Percentiles rank a stretch among this genome's conserved stretches.
phyloP scores from a whole-genome alignment of 2,888 invertebrate genomes.

The Lamproptera curius region DNA sequence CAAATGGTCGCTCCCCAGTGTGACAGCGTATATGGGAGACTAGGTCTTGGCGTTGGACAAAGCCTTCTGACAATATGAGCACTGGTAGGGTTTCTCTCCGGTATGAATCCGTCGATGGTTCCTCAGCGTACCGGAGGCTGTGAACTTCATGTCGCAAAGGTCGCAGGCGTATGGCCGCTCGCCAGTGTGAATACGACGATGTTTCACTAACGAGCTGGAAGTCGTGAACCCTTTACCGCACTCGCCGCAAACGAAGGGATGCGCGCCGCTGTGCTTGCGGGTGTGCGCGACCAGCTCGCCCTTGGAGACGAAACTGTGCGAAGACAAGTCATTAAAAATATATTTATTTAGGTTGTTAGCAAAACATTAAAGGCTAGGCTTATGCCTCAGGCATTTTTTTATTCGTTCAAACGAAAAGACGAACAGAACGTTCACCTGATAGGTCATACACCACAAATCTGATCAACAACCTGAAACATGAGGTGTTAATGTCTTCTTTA shows the following conservation, averaged over 20 bases:
- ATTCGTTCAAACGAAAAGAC: too few relatives aligned
- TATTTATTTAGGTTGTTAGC: too few relatives aligned
- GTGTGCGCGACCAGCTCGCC: conserved; percentile 76
- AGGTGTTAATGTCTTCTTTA: too few relatives aligned
- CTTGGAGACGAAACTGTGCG: conserved; percentile 64
- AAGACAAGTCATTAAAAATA: too few relatives aligned
- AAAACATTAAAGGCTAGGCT: too few relatives aligned
- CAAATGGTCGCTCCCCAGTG: conserved; percentile 67
- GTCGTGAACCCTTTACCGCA: conserved; percentile 78
- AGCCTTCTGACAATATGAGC: conserved; percentile 76
- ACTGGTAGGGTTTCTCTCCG: conserved; percentile 77
- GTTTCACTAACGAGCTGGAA: conserved; percentile 77
- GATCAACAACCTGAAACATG: too few relatives aligned
- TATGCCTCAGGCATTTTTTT: too few relatives aligned
- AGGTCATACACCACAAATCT: too few relatives aligned
- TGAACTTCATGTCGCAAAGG: conserved; percentile 75
- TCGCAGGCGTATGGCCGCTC: conserved; percentile 79
- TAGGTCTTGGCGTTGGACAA: conserved; percentile 78
- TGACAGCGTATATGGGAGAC: conserved; percentile 76
- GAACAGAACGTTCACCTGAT: too few relatives aligned
- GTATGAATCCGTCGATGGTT: conserved; percentile 79
- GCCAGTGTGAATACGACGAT: conserved; percentile 77
- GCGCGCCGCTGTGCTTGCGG: conserved; percentile 79
- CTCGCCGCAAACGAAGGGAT: conserved; percentile 77
- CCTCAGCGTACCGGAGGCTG: conserved; percentile 76